These are phyloP conservation scores for Erpobdella octoculata DNA, from an alignment of 2,888 invertebrate genomes.

Conservation along the genomic window DNA sequence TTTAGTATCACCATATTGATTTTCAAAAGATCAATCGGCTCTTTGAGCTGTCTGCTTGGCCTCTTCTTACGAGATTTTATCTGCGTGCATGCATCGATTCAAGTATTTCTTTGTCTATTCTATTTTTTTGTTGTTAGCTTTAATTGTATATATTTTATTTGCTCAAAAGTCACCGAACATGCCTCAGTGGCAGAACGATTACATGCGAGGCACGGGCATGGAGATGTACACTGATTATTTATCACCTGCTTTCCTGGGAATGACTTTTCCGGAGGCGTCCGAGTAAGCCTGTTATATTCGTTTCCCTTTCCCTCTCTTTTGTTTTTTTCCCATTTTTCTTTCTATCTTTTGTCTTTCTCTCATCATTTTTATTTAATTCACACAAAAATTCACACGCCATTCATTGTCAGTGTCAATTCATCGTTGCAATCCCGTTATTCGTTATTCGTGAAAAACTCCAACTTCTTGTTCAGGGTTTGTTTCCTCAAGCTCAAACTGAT, in stretches of 20 bases:
- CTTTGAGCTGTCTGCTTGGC: background rate
- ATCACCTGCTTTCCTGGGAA: constrained; percentile 97
- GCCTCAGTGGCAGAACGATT: constrained; percentile 99
- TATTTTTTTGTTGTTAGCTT: too few species aligned
- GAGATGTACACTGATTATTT: constrained; percentile 99
- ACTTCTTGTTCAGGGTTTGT: constrained; percentile 79
- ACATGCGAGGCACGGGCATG: constrained; percentile 99
- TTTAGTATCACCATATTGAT: background rate
- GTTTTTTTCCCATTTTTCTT: too few species aligned
- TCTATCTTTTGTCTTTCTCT: too few species aligned
- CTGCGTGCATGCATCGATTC: too few species aligned
- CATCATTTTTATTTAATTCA: background rate
- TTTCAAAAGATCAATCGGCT: background rate
- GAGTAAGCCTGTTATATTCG: constrained; percentile 75
- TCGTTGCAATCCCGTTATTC: background rate
- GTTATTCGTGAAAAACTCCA: background rate
- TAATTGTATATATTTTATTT: too few species aligned
- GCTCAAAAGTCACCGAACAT: constrained; percentile 60
- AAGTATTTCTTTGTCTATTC: too few species aligned
- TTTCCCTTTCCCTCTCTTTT: too few species aligned
- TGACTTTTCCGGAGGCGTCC: constrained; percentile 98
- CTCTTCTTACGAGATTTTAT: too few species aligned
- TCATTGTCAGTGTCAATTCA: too few species aligned
- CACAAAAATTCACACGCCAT: background rate
- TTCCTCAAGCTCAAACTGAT: constrained; percentile 95